These are phyloP conservation scores for Eudorcas thomsonii DNA, from an alignment of 2,113 vertebrate species.

Conservation along the genomic window DNA sequence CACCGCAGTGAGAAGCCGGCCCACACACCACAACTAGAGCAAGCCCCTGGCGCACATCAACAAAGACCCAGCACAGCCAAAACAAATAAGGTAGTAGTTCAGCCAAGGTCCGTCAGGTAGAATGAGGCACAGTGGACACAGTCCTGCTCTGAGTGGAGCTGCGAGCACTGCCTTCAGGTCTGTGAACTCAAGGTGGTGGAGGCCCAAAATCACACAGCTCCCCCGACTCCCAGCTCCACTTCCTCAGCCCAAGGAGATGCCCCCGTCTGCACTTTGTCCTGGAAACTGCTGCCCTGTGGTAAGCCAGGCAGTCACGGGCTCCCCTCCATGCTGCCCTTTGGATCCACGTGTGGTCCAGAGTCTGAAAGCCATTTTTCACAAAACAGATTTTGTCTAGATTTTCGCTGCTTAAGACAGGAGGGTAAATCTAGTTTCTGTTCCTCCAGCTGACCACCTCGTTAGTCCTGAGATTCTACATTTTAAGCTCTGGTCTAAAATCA, in stretches of 20 bases:
- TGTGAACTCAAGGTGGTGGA: neutral
- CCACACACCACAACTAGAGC: neutral
- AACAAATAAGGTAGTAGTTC: neutral
- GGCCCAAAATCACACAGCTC: neutral
- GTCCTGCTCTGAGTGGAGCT: neutral
- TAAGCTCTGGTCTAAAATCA: neutral
- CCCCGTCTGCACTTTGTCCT: neutral
- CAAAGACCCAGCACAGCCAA: neutral
- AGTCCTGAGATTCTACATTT: neutral
- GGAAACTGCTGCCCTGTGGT: neutral
- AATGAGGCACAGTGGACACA: neutral
- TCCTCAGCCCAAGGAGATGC: neutral
- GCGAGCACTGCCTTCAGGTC: neutral
- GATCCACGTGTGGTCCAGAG: neutral
- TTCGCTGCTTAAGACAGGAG: neutral
- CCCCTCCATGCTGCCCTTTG: neutral
- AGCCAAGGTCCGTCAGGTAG: neutral
- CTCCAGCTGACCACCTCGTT: neutral
- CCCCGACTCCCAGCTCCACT: neutral
- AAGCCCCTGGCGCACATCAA: neutral
- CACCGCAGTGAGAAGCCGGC: neutral
- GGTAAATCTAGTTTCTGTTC: neutral
- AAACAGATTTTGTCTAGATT: neutral
- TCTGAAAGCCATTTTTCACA: neutral
- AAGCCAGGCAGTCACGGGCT: neutral